Conservation (phyloP, 2,888 invertebrate species). For the Polydrusus cervinus region DNA sequence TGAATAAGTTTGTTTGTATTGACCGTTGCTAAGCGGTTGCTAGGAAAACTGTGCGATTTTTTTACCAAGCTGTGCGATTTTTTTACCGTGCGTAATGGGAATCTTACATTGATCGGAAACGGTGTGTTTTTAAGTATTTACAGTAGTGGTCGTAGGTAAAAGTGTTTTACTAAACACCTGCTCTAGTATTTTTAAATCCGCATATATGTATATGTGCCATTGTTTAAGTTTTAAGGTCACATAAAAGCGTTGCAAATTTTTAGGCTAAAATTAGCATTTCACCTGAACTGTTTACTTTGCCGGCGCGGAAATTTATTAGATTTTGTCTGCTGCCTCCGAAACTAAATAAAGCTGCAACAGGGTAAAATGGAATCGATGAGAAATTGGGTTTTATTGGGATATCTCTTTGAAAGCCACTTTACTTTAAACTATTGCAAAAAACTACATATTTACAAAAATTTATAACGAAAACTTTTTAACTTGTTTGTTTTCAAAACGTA, state of each 20-base stretch:
- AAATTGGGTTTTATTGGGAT: background rate
- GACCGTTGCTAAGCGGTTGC: no score
- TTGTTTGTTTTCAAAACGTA: no score
- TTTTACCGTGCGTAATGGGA: no score
- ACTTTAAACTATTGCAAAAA: background rate
- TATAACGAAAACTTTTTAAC: no score
- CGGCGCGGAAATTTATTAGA: conserved; percentile 6
- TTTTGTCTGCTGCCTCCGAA: conserved; percentile 1
- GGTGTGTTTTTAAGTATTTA: no score
- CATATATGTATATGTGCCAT: background rate
- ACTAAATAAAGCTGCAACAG: conserved; percentile 17
- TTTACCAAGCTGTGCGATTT: no score
- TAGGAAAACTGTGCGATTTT: no score
- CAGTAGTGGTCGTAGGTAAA: no score
- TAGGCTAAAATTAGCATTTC: conserved; percentile 10
- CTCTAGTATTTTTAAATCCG: background rate
- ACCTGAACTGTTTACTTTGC: conserved; percentile 13
- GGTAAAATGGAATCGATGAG: conserved; percentile 7
- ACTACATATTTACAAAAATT: no score
- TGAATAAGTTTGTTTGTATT: no score
- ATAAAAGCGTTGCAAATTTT: background rate
- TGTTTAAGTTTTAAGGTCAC: background rate
- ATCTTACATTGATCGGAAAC: no score
- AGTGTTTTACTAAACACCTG: no score
- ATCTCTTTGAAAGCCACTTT: background rate